phyloP scores from a whole-genome alignment of 2,888 invertebrate species.

The Cheiracanthium punctorium region DNA sequence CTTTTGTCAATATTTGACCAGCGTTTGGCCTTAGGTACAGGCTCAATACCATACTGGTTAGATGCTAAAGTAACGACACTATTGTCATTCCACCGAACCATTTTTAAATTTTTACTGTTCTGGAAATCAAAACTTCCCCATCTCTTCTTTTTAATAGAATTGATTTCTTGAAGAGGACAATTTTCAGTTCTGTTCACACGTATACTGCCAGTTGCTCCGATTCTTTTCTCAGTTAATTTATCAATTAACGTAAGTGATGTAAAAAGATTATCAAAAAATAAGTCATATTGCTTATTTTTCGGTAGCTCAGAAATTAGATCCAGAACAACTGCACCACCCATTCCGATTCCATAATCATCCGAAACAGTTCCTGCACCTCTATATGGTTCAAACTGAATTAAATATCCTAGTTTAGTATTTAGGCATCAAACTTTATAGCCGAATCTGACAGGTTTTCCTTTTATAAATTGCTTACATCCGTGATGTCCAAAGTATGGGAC shows the following conservation, averaged over 20 bases:
- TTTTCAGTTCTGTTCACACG: background rate
- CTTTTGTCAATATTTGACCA: too few relatives aligned
- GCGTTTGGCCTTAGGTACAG: too few relatives aligned
- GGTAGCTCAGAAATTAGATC: background rate
- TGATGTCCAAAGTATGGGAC: background rate
- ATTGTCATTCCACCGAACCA: too few relatives aligned
- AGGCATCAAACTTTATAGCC: background rate
- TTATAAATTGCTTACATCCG: background rate
- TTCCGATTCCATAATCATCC: background rate
- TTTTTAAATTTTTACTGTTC: too few relatives aligned
- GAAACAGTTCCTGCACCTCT: background rate
- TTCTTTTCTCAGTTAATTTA: background rate
- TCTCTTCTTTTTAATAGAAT: background rate
- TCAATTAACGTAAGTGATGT: background rate
- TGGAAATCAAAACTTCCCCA: background rate
- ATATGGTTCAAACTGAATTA: background rate
- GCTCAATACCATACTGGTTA: too few relatives aligned
- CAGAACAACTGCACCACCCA: background rate
- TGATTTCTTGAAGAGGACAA: background rate
- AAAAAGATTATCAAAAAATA: background rate
- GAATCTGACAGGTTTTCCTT: background rate
- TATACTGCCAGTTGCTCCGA: background rate
- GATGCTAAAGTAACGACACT: too few relatives aligned
- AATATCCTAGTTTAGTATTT: background rate
- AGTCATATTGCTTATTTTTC: background rate